Base-by-base conservation (phyloP, 2,797 vertebrate species). In the Cuniculus paca region DNA sequence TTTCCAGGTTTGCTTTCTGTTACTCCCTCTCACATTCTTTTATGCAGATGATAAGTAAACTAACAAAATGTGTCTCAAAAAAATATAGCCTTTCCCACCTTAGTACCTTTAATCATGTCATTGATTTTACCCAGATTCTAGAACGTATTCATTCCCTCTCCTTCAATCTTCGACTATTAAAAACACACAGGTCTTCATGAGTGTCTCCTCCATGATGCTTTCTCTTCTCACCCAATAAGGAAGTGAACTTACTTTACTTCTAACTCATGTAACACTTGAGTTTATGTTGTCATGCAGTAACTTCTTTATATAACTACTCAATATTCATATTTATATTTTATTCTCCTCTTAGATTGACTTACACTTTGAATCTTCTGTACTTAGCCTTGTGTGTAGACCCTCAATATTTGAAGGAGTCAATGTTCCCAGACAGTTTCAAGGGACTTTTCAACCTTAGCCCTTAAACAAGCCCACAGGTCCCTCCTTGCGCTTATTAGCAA, bases 1-100 rank as follows among this genome's bases (percentile, higher is more conserved):
- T 88, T 95, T 72, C 10, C 28, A 83, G 28, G n/a, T 82, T 94
- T 90, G 85, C 88, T 90, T 95, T 90, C 63, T 87, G 1, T 87
- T 28, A 87, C 87, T 93, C n/a, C 19, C n/a, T 91, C 42, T 34
- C 34, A 39, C 90, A 34, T 68, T 63, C 11, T 90, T 96, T 90
- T 68, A 90, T 78, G 48, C 22, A 48, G 5, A 16, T 95, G 12
- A 68, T 36, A 92, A 84, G 83, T 94, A 36, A 97, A 81, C 65
- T 92, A 54, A 48, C n/a, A 92, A 54, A 60, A 11, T 63, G 10
- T 92, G 77, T 89, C 19, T 56, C 10, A 70, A 89, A 79, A 89
- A 28, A n/a, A 84, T 28, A 39, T 0, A 20, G 39, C 50, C 26
- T 94, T 91, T 88, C 39, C 48, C n/a, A 50, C 13, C 24, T 7